Conservation (phyloP, 2,888 invertebrate species). For the Mesorhabditis spiculigera region DNA sequence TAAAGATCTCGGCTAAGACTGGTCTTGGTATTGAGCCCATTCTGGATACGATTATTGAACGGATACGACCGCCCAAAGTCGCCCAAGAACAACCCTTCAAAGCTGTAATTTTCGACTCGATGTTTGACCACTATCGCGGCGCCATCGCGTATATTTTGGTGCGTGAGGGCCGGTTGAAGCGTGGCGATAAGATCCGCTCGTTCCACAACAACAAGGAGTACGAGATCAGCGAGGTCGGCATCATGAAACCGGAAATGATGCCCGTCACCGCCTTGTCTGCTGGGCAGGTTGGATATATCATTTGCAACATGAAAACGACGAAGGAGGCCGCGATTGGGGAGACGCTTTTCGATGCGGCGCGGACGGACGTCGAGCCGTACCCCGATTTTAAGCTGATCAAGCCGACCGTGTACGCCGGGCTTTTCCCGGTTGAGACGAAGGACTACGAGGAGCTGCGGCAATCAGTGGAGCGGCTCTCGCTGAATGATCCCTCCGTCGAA, state of each 20-base stretch:
- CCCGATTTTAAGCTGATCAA: constrained; percentile 70
- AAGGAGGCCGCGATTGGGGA: constrained; percentile 50
- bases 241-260: constrained; percentile 72
- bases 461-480: constrained; percentile 83
- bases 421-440: constrained; percentile 79
- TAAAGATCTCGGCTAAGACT: constrained; percentile 85
- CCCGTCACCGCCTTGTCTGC: constrained; percentile 63
- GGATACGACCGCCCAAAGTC: constrained; percentile 57
- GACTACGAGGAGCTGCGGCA: constrained; percentile 58
- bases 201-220: constrained; percentile 73
- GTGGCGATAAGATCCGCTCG: constrained; percentile 73
- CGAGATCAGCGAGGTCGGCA: constrained; percentile 74
- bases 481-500: constrained; percentile 91
- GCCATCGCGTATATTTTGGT: constrained; percentile 76
- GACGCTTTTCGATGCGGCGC: constrained; percentile 62
- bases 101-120: constrained; percentile 85
- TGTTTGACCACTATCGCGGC: constrained; percentile 84
- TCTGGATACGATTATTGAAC: constrained; percentile 61
- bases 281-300: constrained; percentile 88
- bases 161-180: constrained; percentile 72
- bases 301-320: constrained; percentile 75
- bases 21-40: constrained; percentile 79
- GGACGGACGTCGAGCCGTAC: constrained; percentile 68
- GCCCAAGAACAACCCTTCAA: constrained; percentile 66
- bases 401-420: constrained; percentile 80